Evolutionary conservation across 2,113 vertebrate genomes (phyloP).

Genomic region (Scartelaos histophorus): DNA sequence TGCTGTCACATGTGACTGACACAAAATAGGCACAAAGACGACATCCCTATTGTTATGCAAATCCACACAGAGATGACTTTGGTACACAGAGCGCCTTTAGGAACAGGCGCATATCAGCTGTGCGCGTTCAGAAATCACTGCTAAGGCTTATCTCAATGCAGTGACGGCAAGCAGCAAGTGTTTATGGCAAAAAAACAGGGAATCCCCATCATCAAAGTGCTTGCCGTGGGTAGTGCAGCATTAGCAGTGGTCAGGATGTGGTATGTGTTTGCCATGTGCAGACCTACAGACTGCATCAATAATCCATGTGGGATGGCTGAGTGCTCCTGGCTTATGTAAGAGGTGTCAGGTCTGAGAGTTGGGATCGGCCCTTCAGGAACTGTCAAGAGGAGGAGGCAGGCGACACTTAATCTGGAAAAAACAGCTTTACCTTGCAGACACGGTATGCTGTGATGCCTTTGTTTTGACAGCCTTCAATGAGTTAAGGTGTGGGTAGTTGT

Average conservation of each 20-base stretch:
- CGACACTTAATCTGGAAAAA: slow-evolving; percentile 9
- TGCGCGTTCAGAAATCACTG: slow-evolving; percentile 35
- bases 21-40: slow-evolving; percentile 60
- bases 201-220: slow-evolving; percentile 26
- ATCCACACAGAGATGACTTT: slow-evolving; percentile 60
- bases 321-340: slow-evolving; percentile 57
- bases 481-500: slow-evolving; percentile 18
- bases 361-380: slow-evolving; percentile 27
- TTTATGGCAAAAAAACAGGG: slow-evolving; percentile 20
- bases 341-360: slow-evolving; percentile 39
- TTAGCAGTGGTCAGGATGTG: slow-evolving; percentile 9
- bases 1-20: slow-evolving; percentile 53
- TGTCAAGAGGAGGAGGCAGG: slow-evolving; percentile 5
- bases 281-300: slow-evolving; percentile 52
- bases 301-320: slow-evolving; percentile 56
- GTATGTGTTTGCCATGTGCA: slow-evolving; percentile 43
- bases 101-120: slow-evolving; percentile 41
- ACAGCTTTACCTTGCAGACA: slow-evolving; percentile 9
- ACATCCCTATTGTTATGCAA: slow-evolving; percentile 68
- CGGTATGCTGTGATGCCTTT: not conserved
- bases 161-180: not conserved
- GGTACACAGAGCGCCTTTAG: slow-evolving; percentile 31
- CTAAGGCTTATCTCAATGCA: slow-evolving; percentile 5
- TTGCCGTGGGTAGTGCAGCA: not conserved
- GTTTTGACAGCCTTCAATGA: slow-evolving; percentile 7